Base-by-base conservation (phyloP, 1,140 invertebrate species). In the Bombus waltoni region DNA sequence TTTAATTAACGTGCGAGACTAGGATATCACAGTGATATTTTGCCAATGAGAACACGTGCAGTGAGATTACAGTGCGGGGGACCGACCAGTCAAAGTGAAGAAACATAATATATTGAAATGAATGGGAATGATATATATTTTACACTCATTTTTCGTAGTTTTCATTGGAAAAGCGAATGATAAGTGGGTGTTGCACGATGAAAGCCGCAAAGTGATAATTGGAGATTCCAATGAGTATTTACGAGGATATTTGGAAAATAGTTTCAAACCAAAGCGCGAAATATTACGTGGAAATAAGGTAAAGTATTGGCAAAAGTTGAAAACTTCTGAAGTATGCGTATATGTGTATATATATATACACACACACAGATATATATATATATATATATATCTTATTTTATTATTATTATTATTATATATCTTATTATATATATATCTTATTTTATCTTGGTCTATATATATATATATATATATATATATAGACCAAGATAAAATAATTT, bases 1-100 rank as follows among this genome's bases (percentile, higher is more conserved):
- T n/a, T 62, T 25, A 32, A 62, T 40, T 32, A 47, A 62, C 38
- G 74, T 15, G 35, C 47, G 18, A 57, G 18, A 57, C 32, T 53
- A 8, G 53, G 11, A 32, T 42, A 40, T 18, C 35, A 10, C n/a
- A 47, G 75, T 78, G 75, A 66, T 65, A 57, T 38, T 53, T 25
- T 10, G 8, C 4, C 13, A 11, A 53, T n/a, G 74, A 28, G 32
- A 77, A 18, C 6, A 59, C 0, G 77, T 79, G 62, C n/a, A 80
- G 65, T 80, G 78, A 70, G 40, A 70, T 53, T 35, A 8, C 32
- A 70, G 65, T 80, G 78, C 28, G n/a, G 42, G 8, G 32, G 18
- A n/a, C 25, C 40, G 8, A 35, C 32, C 22, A 47, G 9, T 4
- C 18, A 22, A 35, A 66, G 62, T 40, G 47, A 59, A 71, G 68